Conservation (phyloP, 1,140 invertebrate genomes). For the Fopius arisanus region DNA sequence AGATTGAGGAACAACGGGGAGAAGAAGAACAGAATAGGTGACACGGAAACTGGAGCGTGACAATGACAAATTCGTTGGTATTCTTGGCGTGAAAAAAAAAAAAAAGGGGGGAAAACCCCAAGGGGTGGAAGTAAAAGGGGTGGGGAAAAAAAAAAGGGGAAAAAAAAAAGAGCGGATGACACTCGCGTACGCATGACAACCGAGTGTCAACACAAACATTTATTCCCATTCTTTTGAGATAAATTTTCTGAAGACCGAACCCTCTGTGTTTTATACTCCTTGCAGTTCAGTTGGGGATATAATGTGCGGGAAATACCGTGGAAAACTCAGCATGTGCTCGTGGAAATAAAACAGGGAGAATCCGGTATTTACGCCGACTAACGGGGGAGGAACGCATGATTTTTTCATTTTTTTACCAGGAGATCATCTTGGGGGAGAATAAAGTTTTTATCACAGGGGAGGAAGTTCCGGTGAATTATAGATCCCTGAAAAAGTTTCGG, state of each 20-base stretch:
- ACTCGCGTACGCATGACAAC: background rate
- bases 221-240: background rate
- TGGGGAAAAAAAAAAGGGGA: background rate
- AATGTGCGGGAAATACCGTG: background rate
- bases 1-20: slow-evolving; percentile 18
- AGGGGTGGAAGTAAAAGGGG: no score
- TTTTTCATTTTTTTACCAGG: no score
- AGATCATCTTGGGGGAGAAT: no score
- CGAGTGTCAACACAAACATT: background rate
- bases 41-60: slow-evolving; percentile 13
- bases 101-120: no score
- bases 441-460: no score
- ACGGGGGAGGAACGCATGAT: background rate
- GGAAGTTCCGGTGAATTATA: no score
- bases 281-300: background rate
- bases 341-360: background rate
- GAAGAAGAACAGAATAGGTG: background rate
- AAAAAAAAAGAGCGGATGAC: background rate
- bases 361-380: background rate
- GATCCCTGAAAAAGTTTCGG: no score
- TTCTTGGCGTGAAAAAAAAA: background rate
- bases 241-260: background rate
- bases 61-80: slow-evolving; percentile 21
- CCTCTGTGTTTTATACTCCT: background rate
- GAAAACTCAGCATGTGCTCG: background rate